Evolutionary conservation across 2,888 invertebrate genomes (phyloP).

Genomic region (Lasioglossum zephyrum): DNA sequence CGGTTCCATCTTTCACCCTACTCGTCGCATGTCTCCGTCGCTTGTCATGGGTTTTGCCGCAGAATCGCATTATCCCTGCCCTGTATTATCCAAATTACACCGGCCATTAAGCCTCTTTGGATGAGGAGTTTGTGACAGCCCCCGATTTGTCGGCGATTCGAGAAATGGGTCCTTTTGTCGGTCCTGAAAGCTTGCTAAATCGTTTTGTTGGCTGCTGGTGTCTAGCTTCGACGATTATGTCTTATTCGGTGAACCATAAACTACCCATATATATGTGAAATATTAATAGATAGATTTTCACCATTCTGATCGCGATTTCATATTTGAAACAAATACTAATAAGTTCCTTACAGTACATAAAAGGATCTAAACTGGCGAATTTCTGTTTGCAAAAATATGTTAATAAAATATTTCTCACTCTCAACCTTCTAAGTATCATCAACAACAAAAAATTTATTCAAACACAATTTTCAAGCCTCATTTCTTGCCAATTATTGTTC

Average conservation of each 20-base stretch:
- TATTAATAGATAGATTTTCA: neutral
- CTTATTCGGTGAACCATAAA: neutral
- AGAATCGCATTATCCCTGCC: slow-evolving; percentile 35
- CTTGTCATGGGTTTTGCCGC: slow-evolving; percentile 66
- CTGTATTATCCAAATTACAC: slow-evolving; percentile 30
- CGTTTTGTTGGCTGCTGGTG: neutral
- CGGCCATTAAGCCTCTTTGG: slow-evolving; percentile 18
- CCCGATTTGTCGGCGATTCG: slow-evolving; percentile 4
- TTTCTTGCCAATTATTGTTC: neutral
- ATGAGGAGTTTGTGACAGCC: neutral
- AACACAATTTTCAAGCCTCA: too few species aligned
- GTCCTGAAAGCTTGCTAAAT: neutral
- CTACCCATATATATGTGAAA: neutral
- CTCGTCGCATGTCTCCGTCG: slow-evolving; percentile 32
- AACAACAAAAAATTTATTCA: too few species aligned
- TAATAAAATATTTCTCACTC: too few species aligned
- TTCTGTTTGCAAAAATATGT: too few species aligned
- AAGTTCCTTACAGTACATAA: too few species aligned
- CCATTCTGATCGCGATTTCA: neutral
- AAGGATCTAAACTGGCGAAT: too few species aligned
- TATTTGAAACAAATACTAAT: too few species aligned
- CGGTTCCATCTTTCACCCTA: slow-evolving; percentile 52
- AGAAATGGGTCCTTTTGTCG: neutral
- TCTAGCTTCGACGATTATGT: neutral
- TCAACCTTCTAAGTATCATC: too few species aligned